Conservation (phyloP, 2,797 vertebrate genomes). For the Muscicapa striata region DNA sequence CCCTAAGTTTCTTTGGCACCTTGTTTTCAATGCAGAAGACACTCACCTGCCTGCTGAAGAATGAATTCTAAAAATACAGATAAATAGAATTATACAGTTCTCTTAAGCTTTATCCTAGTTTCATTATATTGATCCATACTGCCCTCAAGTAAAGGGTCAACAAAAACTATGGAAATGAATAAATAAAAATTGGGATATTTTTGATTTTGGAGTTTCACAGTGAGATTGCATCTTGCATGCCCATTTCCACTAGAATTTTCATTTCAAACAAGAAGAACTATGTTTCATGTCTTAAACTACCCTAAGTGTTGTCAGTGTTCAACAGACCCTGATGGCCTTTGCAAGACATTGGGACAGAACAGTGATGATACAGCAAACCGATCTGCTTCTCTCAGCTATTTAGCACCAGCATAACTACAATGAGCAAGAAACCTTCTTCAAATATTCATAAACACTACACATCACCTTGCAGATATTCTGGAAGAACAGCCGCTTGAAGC, state of each 20-base stretch:
- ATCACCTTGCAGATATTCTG: slow-evolving; percentile 3
- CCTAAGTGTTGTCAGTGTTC: neutral
- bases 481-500: neutral
- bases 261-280: neutral
- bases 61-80: neutral
- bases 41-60: neutral
- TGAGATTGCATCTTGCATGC: neutral
- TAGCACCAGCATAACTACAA: neutral
- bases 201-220: neutral
- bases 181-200: neutral
- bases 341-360: neutral
- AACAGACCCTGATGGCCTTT: neutral
- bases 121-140: neutral
- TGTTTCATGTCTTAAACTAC: neutral
- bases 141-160: neutral
- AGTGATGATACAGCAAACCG: neutral
- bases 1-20: neutral
- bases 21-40: neutral
- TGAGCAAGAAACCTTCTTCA: neutral
- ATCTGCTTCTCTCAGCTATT: neutral
- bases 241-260: neutral
- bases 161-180: neutral
- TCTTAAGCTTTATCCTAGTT: neutral
- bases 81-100: neutral
- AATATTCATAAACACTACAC: slow-evolving; percentile 8